phyloP scores from a whole-genome alignment of 2,113 vertebrate species.

The Castor canadensis region DNA sequence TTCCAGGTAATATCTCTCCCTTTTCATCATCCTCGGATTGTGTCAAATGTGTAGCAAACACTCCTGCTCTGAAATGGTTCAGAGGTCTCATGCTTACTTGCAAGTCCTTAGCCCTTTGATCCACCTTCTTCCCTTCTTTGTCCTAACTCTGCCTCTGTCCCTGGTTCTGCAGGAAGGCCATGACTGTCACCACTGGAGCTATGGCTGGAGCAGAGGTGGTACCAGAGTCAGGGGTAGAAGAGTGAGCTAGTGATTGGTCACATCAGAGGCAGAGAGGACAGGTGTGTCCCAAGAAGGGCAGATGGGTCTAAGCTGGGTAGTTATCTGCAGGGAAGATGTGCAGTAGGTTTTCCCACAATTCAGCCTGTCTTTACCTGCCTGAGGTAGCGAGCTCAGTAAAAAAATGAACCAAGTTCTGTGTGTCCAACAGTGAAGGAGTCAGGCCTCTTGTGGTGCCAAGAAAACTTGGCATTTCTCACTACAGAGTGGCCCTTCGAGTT shows the following conservation, averaged over 20 bases:
- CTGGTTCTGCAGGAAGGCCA: background rate
- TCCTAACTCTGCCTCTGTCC: background rate
- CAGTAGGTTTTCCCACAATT: no score
- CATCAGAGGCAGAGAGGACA: background rate
- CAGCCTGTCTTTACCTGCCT: background rate
- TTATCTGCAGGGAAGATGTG: no score
- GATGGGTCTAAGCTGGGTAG: background rate
- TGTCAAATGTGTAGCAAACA: background rate
- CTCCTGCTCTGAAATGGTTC: background rate
- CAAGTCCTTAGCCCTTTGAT: no score
- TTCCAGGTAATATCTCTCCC: background rate
- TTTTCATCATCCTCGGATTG: no score
- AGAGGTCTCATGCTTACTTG: background rate
- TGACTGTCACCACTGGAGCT: background rate
- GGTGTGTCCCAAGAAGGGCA: background rate
- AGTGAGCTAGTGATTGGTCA: background rate
- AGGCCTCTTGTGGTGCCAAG: no score
- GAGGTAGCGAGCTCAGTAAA: no score
- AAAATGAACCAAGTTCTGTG: no score
- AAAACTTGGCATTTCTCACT: no score
- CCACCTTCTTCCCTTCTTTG: background rate
- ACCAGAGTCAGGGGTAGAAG: background rate
- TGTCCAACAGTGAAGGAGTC: no score
- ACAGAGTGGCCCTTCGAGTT: no score
- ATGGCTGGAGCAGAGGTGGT: background rate